Conservation (phyloP, 2,113 vertebrate species). For the Rhinolophus sinicus region DNA sequence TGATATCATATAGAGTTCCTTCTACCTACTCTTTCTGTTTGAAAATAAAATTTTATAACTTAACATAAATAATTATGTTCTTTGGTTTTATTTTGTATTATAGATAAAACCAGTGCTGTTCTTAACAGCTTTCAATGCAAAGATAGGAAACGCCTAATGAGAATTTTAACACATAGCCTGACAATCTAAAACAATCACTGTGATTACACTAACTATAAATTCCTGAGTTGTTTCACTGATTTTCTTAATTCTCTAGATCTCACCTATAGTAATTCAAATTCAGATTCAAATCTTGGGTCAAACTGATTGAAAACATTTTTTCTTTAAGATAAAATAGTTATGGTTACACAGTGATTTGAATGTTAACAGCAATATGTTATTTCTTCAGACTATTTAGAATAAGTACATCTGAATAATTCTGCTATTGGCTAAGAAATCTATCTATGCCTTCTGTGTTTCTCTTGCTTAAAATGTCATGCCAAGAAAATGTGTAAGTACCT, state of each 20-base stretch:
- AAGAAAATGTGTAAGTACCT: not conserved
- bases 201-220: conserved; percentile 20
- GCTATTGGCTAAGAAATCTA: not conserved
- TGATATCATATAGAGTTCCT: not conserved
- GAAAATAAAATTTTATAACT: not conserved
- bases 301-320: conserved; percentile 37
- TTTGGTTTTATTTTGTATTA: conserved; percentile 43
- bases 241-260: not conserved
- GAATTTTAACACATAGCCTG: conserved; percentile 8
- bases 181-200: conserved; percentile 41
- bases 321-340: not conserved
- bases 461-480: not conserved
- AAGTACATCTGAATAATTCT: not conserved
- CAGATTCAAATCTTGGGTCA: not conserved
- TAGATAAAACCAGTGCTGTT: not conserved
- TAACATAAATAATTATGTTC: not conserved
- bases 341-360: not conserved
- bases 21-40: not conserved
- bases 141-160: not conserved
- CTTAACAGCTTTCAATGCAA: not conserved
- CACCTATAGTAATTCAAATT: not conserved
- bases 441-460: not conserved
- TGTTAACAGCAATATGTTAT: not conserved
- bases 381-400: not conserved
- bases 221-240: not conserved